Evolutionary conservation across 2,113 vertebrate genomes (phyloP).

Genomic region (Henicopernis longicauda): DNA sequence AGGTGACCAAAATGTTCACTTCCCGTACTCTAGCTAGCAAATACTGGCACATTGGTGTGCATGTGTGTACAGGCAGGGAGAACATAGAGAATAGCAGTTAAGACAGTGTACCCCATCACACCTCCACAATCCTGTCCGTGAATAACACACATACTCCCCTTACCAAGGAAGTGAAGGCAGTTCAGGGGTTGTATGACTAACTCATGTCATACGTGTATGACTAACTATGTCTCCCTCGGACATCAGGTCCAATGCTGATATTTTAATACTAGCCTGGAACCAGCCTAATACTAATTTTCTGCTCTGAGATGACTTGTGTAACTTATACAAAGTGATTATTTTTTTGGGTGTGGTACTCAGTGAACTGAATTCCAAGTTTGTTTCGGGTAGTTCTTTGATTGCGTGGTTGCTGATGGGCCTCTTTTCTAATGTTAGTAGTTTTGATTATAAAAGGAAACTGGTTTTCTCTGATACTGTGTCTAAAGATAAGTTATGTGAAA

Average conservation of each 20-base stretch:
- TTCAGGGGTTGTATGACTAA: background rate
- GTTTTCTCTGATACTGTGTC: background rate
- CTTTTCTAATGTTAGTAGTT: background rate
- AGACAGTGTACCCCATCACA: background rate
- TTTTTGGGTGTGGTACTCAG: background rate
- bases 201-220: no score
- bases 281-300: background rate
- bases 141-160: background rate
- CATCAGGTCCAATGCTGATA: background rate
- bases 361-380: background rate
- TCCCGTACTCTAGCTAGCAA: background rate
- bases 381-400: background rate
- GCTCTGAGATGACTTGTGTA: background rate
- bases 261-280: background rate
- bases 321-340: background rate
- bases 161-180: background rate
- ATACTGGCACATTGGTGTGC: background rate
- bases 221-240: background rate
- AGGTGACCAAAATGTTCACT: background rate
- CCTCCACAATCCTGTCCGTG: background rate
- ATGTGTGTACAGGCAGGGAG: fast-evolving
- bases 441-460: background rate
- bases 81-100: background rate
- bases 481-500: background rate
- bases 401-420: background rate